These are phyloP conservation scores for Octopus sinensis DNA, from an alignment of 1,140 invertebrate genomes.

Conservation along the genomic window DNA sequence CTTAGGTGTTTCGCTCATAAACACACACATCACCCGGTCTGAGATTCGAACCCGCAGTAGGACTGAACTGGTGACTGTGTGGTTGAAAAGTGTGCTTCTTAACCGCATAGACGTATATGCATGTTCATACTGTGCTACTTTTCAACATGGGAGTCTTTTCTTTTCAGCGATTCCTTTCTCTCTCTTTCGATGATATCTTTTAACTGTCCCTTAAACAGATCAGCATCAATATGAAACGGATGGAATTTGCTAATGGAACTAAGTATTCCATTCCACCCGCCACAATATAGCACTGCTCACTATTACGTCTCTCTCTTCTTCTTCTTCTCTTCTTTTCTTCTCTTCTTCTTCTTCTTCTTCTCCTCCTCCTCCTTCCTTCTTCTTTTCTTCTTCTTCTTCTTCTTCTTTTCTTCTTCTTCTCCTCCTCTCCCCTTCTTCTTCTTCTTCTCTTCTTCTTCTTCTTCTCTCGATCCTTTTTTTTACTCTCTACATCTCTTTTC, in stretches of 20 bases:
- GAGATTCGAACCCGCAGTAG: too few species aligned
- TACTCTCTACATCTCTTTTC: background rate
- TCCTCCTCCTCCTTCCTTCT: background rate
- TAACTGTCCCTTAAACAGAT: too few species aligned
- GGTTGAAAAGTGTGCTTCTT: too few species aligned
- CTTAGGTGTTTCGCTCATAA: too few species aligned
- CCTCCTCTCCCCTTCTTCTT: constrained; percentile 86
- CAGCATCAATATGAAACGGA: too few species aligned
- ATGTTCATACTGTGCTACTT: too few species aligned
- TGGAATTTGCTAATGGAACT: background rate
- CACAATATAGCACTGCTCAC: background rate
- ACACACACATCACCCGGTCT: too few species aligned
- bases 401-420: constrained; percentile 72
- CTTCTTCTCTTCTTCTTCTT: constrained; percentile 83
- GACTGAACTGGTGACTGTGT: too few species aligned
- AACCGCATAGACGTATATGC: too few species aligned
- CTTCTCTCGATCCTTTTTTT: constrained; percentile 61
- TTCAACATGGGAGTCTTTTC: too few species aligned
- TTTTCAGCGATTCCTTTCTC: too few species aligned
- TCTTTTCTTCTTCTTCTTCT: background rate
- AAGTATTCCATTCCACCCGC: background rate
- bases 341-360: background rate
- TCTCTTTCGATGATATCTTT: too few species aligned
- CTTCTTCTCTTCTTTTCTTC: background rate
- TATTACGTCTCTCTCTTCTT: background rate